These are phyloP conservation scores for Seira musarum DNA, from an alignment of 2,888 invertebrate genomes.

Conservation along the genomic window DNA sequence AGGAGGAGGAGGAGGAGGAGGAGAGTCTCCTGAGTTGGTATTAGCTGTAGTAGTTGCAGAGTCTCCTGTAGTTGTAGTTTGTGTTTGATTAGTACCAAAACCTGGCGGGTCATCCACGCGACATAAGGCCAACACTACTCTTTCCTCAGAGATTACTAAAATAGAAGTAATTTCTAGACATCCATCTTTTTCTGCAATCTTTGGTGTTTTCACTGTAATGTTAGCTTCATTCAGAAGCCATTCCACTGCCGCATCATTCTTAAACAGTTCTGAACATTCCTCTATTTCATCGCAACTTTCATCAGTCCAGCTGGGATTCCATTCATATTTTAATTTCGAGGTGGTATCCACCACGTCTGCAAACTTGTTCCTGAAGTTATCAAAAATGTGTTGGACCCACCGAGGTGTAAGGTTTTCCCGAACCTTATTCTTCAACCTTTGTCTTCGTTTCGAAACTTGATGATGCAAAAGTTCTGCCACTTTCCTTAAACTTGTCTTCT, in stretches of 20 bases:
- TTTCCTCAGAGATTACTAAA: slow-evolving; percentile 25
- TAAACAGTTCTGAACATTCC: slow-evolving; percentile 12
- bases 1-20: no score
- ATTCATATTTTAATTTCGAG: no score
- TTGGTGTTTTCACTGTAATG: slow-evolving; percentile 24
- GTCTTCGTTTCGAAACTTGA: slow-evolving; percentile 22
- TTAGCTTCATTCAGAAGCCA: slow-evolving; percentile 14
- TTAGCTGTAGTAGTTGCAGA: no score
- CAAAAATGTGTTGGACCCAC: no score
- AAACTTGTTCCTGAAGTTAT: no score
- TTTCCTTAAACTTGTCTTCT: slow-evolving; percentile 22
- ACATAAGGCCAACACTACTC: slow-evolving; percentile 27
- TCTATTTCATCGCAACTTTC: slow-evolving; percentile 13
- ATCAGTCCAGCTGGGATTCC: slow-evolving; percentile 25
- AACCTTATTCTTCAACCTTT: not conserved
- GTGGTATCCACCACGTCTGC: no score
- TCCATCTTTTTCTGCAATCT: slow-evolving; percentile 24
- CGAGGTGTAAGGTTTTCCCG: no score
- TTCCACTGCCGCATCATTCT: slow-evolving; percentile 32
- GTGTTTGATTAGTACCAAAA: no score
- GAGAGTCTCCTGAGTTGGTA: no score
- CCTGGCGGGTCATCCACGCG: no score
- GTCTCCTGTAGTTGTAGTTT: no score
- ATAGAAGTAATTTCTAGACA: slow-evolving; percentile 37
- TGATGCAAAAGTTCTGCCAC: slow-evolving; percentile 17